Evolutionary conservation across 2,888 invertebrate species (phyloP), one percentile per base, ranked within the genome.

Genomic region (Entomobrya proxima): DNA sequence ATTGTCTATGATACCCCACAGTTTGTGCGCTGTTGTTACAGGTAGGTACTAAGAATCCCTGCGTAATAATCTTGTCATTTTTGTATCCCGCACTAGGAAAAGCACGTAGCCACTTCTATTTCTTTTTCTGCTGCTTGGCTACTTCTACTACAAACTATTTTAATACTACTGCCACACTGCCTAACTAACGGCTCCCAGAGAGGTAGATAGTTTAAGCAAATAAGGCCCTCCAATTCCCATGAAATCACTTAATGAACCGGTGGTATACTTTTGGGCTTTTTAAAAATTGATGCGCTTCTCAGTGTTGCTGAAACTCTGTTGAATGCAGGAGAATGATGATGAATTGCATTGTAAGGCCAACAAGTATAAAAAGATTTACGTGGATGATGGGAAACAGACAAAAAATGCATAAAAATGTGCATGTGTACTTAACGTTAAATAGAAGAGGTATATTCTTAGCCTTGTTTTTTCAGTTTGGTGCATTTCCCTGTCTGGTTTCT

Each of bases 161-260:
- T 13, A 1, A 5, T 64, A 35, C 37, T 35, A 30, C 2, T 52
- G 21, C 15, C 40, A 3, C 15, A 6, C 47, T 58, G 18, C 64
- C 21, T 79, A 72, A 21, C 58, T 82, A 82, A 81, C 83, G 67
- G 83, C 75, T 83, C 72, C 44, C 50, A 83, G 67, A 52, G 21
- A 74, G 77, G 72, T 67, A 50, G 77, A 77, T 67, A 50, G 58
- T 64, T 76, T 76, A 75, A 76, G 77, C 84, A 77, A 84, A 85
- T 85, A 85, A 85, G 85, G 85, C 78, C 74, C 77, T 78, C 74
- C 78, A 79, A 85, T 85, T 85, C 85, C 85, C 85, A 85, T 85
- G 85, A 74, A 85, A 79, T 85, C 85, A 72, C 85, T 85, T 85
- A 85, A 85, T 85, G 85, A 85, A 74, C 78, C 61, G 78, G 47